Percentiles rank a stretch among this genome's conserved stretches.
phyloP scores from a whole-genome alignment of 2,888 invertebrate genomes.

The Ferrisia virgata region DNA sequence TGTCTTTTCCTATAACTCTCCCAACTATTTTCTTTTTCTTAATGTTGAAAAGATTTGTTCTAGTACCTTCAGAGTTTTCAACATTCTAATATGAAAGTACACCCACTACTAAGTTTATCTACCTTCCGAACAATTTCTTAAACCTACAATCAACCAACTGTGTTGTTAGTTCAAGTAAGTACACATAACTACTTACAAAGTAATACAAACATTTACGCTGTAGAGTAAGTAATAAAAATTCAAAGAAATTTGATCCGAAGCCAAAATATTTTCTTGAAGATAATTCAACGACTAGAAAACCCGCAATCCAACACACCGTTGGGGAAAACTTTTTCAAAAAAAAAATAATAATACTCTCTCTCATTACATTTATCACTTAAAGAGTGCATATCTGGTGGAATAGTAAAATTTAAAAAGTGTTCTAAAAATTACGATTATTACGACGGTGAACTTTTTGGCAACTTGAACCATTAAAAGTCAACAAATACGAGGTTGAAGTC shows the following conservation, averaged over 20 bases:
- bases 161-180: no score
- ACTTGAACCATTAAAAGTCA: not conserved
- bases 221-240: not conserved
- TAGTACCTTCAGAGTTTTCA: no score
- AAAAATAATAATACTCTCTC: not conserved
- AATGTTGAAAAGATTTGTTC: no score
- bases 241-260: not conserved
- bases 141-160: no score
- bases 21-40: no score
- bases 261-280: not conserved
- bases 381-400: not conserved
- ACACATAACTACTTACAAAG: no score
- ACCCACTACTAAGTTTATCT: no score
- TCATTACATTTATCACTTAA: not conserved
- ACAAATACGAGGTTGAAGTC: not conserved
- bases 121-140: no score
- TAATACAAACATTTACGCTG: no score
- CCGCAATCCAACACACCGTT: not conserved
- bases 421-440: conserved; percentile 9
- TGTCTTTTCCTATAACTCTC: no score
- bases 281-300: not conserved
- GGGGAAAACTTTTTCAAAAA: not conserved
- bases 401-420: not conserved
- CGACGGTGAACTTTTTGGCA: not conserved
- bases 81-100: no score